Conservation (phyloP, 2,797 vertebrate species). For the Coranthus polyacanthus region DNA sequence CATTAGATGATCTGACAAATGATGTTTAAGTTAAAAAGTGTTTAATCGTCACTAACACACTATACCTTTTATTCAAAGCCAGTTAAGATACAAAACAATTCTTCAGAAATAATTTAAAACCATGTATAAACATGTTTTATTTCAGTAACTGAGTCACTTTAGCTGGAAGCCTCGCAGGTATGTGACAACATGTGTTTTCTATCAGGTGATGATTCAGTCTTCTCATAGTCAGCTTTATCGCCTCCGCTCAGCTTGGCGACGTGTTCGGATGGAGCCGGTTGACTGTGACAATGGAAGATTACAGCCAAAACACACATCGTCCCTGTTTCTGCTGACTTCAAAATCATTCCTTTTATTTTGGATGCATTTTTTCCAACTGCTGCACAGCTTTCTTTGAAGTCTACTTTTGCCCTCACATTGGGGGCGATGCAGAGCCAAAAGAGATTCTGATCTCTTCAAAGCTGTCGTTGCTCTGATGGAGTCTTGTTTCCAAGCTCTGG, state of each 20-base stretch:
- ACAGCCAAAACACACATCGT: constrained; percentile 16
- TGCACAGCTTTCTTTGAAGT: constrained; percentile 13
- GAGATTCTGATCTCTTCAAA: constrained; percentile 13
- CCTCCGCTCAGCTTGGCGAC: constrained; percentile 25
- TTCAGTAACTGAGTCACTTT: constrained; percentile 11
- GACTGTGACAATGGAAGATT: constrained; percentile 19
- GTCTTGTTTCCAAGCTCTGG: constrained; percentile 11
- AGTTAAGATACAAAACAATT: constrained; percentile 71
- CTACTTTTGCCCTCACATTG: not conserved
- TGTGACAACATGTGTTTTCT: constrained; percentile 26
- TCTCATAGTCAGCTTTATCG: constrained; percentile 8
- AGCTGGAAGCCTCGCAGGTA: constrained; percentile 11
- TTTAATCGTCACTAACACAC: constrained; percentile 57
- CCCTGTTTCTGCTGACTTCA: constrained; percentile 12
- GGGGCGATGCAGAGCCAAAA: constrained; percentile 1
- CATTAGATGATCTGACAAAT: constrained; percentile 33
- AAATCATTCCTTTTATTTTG: not conserved
- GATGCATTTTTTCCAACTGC: not conserved
- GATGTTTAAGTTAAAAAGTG: constrained; percentile 39
- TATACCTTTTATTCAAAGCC: constrained; percentile 72
- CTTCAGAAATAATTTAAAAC: constrained; percentile 70
- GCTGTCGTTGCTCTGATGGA: constrained; percentile 15
- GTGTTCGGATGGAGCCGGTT: constrained; percentile 10
- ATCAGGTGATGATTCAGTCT: constrained; percentile 29
- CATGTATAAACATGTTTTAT: constrained; percentile 24